A percentile compares a stretch with the other conserved stretches of the same genome.
phyloP scores from a whole-genome alignment of 2,113 vertebrate genomes.

The Pseudorhombus dupliciocellatus region DNA sequence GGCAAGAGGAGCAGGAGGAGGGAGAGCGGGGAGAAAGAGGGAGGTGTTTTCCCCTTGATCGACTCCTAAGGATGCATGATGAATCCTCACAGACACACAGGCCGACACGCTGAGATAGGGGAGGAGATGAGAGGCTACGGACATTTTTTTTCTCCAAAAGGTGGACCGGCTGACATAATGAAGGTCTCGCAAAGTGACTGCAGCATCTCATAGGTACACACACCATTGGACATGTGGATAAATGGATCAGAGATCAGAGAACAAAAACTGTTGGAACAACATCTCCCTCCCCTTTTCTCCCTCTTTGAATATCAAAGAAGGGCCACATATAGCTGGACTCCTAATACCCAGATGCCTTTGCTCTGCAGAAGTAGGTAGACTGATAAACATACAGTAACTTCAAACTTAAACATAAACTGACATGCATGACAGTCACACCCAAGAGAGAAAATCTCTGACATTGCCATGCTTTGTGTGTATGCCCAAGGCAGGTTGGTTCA shows the following conservation, averaged over 20 bases:
- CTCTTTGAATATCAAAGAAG: slow-evolving; percentile 49
- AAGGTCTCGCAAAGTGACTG: slow-evolving; percentile 45
- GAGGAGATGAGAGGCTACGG: slow-evolving; percentile 66
- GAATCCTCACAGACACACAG: slow-evolving; percentile 72
- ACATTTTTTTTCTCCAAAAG: slow-evolving; percentile 42
- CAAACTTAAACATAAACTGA: slow-evolving; percentile 35
- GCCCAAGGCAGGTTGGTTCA: slow-evolving; percentile 17
- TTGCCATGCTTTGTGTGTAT: slow-evolving; percentile 1
- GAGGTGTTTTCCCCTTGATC: slow-evolving; percentile 78
- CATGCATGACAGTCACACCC: slow-evolving; percentile 5
- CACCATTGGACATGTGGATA: slow-evolving; percentile 24
- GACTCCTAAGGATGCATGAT: slow-evolving; percentile 80
- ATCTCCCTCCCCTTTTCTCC: not conserved
- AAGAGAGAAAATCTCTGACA: slow-evolving; percentile 4
- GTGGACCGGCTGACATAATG: slow-evolving; percentile 52
- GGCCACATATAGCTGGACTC: slow-evolving; percentile 53
- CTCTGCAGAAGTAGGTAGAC: slow-evolving; percentile 59
- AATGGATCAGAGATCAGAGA: slow-evolving; percentile 48
- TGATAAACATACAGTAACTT: slow-evolving; percentile 32
- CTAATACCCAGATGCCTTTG: slow-evolving; percentile 58
- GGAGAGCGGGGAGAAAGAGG: slow-evolving; percentile 52
- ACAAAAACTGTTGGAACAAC: slow-evolving; percentile 15
- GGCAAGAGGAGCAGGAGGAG: slow-evolving; percentile 74
- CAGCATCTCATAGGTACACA: slow-evolving; percentile 22
- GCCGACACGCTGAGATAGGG: slow-evolving; percentile 63